Conservation (phyloP, 2,797 vertebrate species). For the Arctocebus calabarensis region DNA sequence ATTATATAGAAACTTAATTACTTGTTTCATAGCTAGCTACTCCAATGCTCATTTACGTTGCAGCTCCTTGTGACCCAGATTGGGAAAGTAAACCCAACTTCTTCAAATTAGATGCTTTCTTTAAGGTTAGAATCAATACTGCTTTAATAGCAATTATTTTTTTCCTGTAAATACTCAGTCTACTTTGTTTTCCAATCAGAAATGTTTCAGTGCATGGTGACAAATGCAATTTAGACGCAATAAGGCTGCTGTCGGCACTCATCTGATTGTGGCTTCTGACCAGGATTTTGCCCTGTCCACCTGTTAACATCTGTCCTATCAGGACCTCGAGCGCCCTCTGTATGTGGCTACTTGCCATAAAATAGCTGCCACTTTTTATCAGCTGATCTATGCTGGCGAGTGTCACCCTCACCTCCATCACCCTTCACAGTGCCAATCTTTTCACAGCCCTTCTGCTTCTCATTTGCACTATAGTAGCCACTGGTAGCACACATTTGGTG, state of each 20-base stretch:
- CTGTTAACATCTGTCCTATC: background rate
- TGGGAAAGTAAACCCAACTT: background rate
- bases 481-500: background rate
- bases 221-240: background rate
- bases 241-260: background rate
- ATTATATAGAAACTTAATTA: background rate
- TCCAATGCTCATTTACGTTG: background rate
- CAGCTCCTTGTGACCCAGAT: background rate
- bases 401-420: background rate
- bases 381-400: background rate
- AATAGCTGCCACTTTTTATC: background rate
- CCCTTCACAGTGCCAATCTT: background rate
- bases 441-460: background rate
- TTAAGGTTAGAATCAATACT: background rate
- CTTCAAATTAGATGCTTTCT: background rate
- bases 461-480: background rate
- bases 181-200: background rate
- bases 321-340: background rate
- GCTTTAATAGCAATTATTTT: background rate
- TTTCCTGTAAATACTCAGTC: background rate
- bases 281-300: background rate
- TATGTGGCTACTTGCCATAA: background rate
- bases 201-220: background rate
- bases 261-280: background rate
- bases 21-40: background rate